A percentile compares a stretch with the other conserved stretches of the same genome.
phyloP scores from a whole-genome alignment of 2,797 vertebrate species.

The Neoniphon sammara region DNA sequence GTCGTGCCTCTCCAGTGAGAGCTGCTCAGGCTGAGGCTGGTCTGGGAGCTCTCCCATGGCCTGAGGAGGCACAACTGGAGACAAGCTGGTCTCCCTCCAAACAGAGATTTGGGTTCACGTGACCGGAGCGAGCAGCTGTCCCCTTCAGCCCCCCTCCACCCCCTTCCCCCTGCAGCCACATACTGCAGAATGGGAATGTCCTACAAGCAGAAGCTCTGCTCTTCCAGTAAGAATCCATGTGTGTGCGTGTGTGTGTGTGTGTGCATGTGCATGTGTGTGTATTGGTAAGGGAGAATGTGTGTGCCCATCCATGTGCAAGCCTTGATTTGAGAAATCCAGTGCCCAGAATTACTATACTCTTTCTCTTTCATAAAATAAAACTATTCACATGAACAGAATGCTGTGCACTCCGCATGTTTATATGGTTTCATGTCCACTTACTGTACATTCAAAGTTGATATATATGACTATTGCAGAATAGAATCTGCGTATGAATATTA shows the following conservation, averaged over 20 bases:
- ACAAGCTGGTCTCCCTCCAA: constrained; percentile 81
- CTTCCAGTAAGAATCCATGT: constrained; percentile 1
- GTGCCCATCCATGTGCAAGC: constrained; percentile 21
- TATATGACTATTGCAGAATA: constrained; percentile 21
- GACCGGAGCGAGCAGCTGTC: constrained; percentile 78
- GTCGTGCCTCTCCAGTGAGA: constrained; percentile 25
- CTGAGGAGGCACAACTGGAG: constrained; percentile 76
- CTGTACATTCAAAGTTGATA: constrained; percentile 12
- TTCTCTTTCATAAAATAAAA: background rate
- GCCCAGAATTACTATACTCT: constrained; percentile 1
- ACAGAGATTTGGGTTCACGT: constrained; percentile 78
- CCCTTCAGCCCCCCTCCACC: constrained; percentile 54
- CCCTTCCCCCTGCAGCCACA: constrained; percentile 45
- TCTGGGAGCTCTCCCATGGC: constrained; percentile 63
- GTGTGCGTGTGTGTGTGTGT: constrained; percentile 6
- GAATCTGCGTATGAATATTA: constrained; percentile 48
- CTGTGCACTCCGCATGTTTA: constrained; percentile 26
- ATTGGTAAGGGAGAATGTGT: constrained; percentile 25
- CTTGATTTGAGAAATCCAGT: constrained; percentile 42
- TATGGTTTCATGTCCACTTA: background rate
- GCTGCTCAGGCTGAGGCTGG: constrained; percentile 36
- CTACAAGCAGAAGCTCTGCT: constrained; percentile 40
- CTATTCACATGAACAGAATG: background rate
- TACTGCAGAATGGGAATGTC: constrained; percentile 49
- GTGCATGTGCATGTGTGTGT: background rate